Percentiles rank a stretch among this genome's conserved stretches.
Conservation (phyloP, 2,113 vertebrate species). For the Campylomormyrus numenius region DNA sequence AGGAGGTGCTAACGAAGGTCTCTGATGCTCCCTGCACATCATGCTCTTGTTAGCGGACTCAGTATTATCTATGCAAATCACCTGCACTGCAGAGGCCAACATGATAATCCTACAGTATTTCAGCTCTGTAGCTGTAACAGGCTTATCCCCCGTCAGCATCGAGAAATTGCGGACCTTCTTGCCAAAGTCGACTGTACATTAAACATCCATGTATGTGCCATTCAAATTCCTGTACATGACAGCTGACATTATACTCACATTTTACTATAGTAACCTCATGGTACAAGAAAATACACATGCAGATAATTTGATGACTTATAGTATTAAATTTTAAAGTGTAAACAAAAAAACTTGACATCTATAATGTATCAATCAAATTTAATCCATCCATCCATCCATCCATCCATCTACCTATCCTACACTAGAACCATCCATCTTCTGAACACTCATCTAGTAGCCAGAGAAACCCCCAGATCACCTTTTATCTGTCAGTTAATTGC, state of each 20-base stretch:
- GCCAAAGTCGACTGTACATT: neutral
- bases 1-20: neutral
- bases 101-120: neutral
- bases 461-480: neutral
- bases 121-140: neutral
- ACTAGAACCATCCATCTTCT: neutral
- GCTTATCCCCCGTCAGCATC: neutral
- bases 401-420: neutral
- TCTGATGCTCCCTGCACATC: neutral
- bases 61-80: conserved; percentile 18
- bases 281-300: neutral
- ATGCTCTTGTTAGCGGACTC: neutral
- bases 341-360: neutral
- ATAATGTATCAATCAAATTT: neutral
- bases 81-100: neutral
- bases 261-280: neutral
- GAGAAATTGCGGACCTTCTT: neutral
- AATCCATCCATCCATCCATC: neutral
- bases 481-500: neutral
- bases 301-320: neutral
- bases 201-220: neutral
- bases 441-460: neutral
- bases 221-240: neutral
- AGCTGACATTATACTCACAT: neutral
- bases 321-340: neutral